Evolutionary conservation across 2,113 vertebrate species (phyloP).

Genomic region (Lucifuga dentata): DNA sequence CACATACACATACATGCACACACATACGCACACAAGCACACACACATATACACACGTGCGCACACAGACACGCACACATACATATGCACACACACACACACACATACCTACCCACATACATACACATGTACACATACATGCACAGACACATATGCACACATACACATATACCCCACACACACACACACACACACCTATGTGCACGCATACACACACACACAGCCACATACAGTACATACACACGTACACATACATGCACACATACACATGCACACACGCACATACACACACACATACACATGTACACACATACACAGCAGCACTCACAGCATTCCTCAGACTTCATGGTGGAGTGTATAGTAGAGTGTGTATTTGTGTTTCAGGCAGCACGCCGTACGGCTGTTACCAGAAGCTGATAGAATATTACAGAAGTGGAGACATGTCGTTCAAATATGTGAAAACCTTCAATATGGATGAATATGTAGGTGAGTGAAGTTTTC

Average conservation of each 20-base stretch:
- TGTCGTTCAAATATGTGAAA: constrained; percentile 96
- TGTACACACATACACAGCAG: not conserved
- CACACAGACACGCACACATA: constrained; percentile 88
- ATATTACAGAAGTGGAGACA: constrained; percentile 88
- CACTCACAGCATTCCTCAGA: fast-evolving
- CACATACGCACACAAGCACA: constrained; percentile 85
- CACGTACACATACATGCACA: too few species aligned
- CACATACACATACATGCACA: constrained; percentile 81
- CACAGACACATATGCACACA: too few species aligned
- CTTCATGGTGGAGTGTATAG: too few species aligned
- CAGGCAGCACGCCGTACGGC: constrained; percentile 92
- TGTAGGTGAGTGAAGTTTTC: constrained; percentile 92
- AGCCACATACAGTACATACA: too few species aligned
- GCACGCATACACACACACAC: too few species aligned
- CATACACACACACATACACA: too few species aligned
- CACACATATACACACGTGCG: not conserved
- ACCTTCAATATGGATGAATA: constrained; percentile 99
- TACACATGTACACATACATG: constrained; percentile 85
- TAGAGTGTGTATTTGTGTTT: not conserved
- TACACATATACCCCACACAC: constrained; percentile 72
- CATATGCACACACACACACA: too few species aligned
- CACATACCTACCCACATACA: too few species aligned
- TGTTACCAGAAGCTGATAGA: constrained; percentile 95
- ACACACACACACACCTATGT: constrained; percentile 82
- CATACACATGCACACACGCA: constrained; percentile 97